These are phyloP conservation scores for Drosophila auraria DNA, from an alignment of 1,140 invertebrate species.

Conservation along the genomic window DNA sequence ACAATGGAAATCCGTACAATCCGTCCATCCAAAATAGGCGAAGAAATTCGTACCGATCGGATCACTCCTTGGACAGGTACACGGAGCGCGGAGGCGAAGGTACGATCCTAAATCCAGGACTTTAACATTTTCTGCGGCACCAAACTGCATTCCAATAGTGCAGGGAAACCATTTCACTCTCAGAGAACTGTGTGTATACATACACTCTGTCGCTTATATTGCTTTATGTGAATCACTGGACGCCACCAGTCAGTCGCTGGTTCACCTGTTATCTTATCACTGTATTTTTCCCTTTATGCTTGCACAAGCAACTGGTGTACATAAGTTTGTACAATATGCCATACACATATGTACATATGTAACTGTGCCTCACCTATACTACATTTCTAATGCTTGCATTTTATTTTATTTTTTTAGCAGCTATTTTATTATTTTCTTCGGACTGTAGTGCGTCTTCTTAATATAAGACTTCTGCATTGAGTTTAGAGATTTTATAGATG, in stretches of 20 bases:
- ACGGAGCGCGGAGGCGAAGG: conserved; percentile 81
- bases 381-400: background rate
- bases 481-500: background rate
- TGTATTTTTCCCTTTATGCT: conserved; percentile 32
- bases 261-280: conserved; percentile 57
- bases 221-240: conserved; percentile 55
- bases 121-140: conserved; percentile 4
- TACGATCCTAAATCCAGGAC: conserved; percentile 44
- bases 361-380: background rate
- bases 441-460: background rate
- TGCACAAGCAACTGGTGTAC: conserved; percentile 31
- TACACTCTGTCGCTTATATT: conserved; percentile 17
- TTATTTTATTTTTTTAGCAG: background rate
- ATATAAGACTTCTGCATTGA: background rate
- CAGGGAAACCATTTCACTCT: conserved; percentile 4
- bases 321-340: conserved; percentile 1
- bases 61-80: conserved; percentile 83
- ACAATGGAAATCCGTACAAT: conserved; percentile 79
- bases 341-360: conserved; percentile 2
- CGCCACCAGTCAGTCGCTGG: conserved; percentile 19
- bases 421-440: background rate
- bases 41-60: conserved; percentile 74
- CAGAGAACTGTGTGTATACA: conserved; percentile 11
- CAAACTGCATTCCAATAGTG: conserved; percentile 17
- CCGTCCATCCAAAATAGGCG: conserved; percentile 66